Conservation (phyloP, 2,797 vertebrate genomes). For the Agapornis canus region DNA sequence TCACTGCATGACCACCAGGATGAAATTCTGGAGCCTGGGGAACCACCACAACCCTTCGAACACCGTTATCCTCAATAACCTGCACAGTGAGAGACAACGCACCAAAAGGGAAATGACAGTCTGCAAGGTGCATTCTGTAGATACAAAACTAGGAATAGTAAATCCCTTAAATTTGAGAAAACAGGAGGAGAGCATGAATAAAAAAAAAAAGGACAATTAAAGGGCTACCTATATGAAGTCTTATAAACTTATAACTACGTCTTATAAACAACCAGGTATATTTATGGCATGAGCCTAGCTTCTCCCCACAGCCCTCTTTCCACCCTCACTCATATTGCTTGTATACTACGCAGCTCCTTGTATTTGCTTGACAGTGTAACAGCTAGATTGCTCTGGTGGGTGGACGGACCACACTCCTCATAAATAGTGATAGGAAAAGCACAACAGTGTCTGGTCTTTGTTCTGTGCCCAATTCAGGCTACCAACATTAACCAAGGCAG, state of each 20-base stretch:
- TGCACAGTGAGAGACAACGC: conserved; percentile 27
- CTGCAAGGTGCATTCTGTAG: neutral
- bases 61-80: conserved; percentile 98
- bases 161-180: neutral
- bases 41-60: conserved; percentile 96
- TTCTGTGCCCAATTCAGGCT: neutral
- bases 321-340: neutral
- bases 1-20: conserved; percentile 89
- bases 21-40: conserved; percentile 96
- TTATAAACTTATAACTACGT: neutral
- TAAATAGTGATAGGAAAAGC: neutral
- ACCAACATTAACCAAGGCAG: neutral
- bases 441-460: neutral
- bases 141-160: neutral
- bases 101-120: neutral
- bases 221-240: neutral
- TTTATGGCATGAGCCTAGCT: neutral
- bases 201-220: neutral
- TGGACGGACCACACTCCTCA: neutral
- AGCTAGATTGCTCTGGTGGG: neutral
- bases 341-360: neutral
- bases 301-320: neutral
- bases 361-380: neutral
- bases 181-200: neutral
- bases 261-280: neutral